Conservation (phyloP, 2,797 vertebrate species). For the Allobates femoralis region DNA sequence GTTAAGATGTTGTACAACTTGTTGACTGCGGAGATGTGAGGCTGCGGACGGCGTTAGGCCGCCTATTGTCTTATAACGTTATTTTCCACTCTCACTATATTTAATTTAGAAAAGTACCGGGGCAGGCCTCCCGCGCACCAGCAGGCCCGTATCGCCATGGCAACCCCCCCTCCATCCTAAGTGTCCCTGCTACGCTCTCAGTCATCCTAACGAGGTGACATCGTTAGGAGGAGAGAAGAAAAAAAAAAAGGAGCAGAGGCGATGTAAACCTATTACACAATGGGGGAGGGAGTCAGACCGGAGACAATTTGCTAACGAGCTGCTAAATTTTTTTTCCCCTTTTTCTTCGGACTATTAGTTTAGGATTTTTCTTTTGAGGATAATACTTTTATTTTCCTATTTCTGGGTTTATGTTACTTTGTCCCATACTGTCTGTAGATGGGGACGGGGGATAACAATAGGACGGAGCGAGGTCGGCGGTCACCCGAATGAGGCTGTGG, state of each 20-base stretch:
- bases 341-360: slow-evolving; percentile 19
- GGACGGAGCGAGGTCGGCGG: neutral
- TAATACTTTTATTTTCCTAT: neutral
- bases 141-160: slow-evolving; percentile 57
- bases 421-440: neutral
- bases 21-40: slow-evolving; percentile 4
- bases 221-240: slow-evolving; percentile 56
- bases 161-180: slow-evolving; percentile 58
- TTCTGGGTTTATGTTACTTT: neutral
- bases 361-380: neutral
- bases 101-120: slow-evolving; percentile 58
- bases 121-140: slow-evolving; percentile 54
- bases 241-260: slow-evolving; percentile 35
- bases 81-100: slow-evolving; percentile 58
- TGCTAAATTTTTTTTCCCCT: slow-evolving; percentile 53
- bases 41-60: neutral
- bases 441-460: neutral
- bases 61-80: slow-evolving; percentile 50
- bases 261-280: slow-evolving; percentile 63
- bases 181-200: slow-evolving; percentile 60
- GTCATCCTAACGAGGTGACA: slow-evolving; percentile 62
- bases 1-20: slow-evolving; percentile 20
- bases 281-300: slow-evolving; percentile 51
- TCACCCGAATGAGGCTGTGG: neutral
- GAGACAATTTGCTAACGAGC: slow-evolving; percentile 57